Evolutionary conservation across 2,888 invertebrate species (phyloP).

Genomic region (Dryobotodes eremita): DNA sequence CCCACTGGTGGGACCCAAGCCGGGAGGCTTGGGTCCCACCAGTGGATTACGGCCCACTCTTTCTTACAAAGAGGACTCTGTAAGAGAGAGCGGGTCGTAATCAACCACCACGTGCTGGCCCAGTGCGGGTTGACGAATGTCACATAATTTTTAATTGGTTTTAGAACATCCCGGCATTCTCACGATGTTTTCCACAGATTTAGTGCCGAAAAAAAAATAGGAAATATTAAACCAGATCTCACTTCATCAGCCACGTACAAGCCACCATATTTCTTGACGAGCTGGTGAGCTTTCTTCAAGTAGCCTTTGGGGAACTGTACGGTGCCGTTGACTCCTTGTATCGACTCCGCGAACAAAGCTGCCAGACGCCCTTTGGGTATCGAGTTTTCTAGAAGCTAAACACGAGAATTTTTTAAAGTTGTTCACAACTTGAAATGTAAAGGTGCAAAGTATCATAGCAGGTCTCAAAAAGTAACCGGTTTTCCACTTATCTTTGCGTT

Average conservation of each 20-base stretch:
- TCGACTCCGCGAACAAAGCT: conserved; percentile 98
- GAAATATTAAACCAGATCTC: conserved; percentile 19
- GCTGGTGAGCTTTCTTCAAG: conserved; percentile 94
- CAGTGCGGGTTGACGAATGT: not conserved
- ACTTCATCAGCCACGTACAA: conserved; percentile 98
- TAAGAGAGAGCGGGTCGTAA: too few species aligned
- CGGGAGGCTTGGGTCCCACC: too few species aligned
- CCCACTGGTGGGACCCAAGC: too few species aligned
- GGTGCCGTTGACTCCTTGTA: conserved; percentile 98
- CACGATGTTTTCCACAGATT: not conserved
- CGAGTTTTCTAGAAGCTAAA: conserved; percentile 93
- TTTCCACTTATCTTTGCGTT: not conserved
- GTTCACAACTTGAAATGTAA: not conserved
- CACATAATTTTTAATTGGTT: not conserved
- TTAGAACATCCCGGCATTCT: not conserved
- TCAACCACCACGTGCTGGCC: not conserved
- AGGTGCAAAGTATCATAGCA: not conserved
- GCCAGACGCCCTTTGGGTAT: conserved; percentile 95
- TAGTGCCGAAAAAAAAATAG: not conserved
- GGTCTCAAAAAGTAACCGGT: too few species aligned
- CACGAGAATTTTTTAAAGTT: not conserved
- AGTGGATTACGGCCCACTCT: too few species aligned
- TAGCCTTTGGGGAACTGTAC: conserved; percentile 98
- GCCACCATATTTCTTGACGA: conserved; percentile 95
- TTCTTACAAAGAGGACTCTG: too few species aligned